Evolutionary conservation across 2,888 invertebrate genomes (phyloP).

Genomic region (Idaea aversata): DNA sequence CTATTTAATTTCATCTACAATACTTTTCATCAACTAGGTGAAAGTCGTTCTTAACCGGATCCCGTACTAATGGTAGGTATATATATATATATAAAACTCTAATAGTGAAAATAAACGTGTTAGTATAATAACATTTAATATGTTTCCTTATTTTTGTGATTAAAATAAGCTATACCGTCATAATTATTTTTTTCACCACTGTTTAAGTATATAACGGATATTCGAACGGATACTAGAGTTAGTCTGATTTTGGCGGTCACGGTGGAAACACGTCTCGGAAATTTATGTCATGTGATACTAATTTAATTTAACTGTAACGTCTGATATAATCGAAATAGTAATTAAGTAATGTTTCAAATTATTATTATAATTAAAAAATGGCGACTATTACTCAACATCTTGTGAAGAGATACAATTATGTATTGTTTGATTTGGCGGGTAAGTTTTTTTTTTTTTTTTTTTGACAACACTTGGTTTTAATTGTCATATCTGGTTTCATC

Average conservation of each 20-base stretch:
- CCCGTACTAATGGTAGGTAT: too few species aligned
- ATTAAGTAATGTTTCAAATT: neutral
- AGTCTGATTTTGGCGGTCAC: neutral
- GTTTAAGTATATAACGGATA: neutral
- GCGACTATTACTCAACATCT: slow-evolving; percentile 25
- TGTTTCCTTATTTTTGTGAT: neutral
- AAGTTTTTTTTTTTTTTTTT: too few species aligned
- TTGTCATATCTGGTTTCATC: too few species aligned
- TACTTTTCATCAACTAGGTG: too few species aligned
- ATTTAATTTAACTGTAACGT: neutral
- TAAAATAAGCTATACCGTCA: neutral
- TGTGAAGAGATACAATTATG: slow-evolving; percentile 34
- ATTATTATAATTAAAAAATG: slow-evolving; percentile 22
- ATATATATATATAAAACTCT: too few species aligned
- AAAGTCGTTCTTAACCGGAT: too few species aligned
- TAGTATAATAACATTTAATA: neutral
- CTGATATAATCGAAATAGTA: neutral
- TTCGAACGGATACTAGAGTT: neutral
- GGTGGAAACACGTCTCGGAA: neutral
- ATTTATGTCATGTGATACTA: neutral
- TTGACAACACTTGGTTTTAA: too few species aligned
- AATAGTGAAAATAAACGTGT: too few species aligned
- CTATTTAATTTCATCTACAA: too few species aligned
- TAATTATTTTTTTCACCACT: neutral
- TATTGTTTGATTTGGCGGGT: slow-evolving; percentile 41